Base-by-base conservation (phyloP, 2,113 vertebrate genomes). In the Glaucidium brasilianum region DNA sequence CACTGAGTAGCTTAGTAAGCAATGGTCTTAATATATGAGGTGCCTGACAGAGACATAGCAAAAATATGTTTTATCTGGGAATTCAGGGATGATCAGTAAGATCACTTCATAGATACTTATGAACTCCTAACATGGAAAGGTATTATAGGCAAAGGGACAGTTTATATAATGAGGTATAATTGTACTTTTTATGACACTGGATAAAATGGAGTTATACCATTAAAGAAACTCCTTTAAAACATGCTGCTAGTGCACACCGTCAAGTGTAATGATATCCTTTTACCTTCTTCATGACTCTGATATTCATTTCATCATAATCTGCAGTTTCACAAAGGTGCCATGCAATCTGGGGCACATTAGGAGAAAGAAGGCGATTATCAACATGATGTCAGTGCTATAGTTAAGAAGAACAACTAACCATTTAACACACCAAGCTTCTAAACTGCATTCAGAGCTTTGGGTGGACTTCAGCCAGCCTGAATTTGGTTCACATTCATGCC, bases 401-500 rank as follows among this genome's bases (percentile, higher is more conserved):
- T 82, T 64, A 76, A 64, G 27, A 96, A 34, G 32, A 92, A 75
- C 39, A 90, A 82, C 94, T 91, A 90, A 3, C 21, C 67, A 45
- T 93, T 92, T 94, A 90, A 22, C 20, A 56, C 69, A 64, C 39
- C 34, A 82, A 67, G 39, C 5, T 32, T 34, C 73, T 69, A 73
- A 95, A 79, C 71, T 78, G 39, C 35, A 68, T 91, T 94, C 53
- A 18, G 56, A 92, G 52, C 73, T 87, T 91, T 90, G 43, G 30
- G 39, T 94, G 87, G 84, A 95, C 66, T 85, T 94, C 18, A 79
- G 87, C 93, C 93, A 97, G 23, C 14, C 68, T 84, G 76, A 96
- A 84, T 92, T 95, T 88, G 32, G 59, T 95, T 91, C 89, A 52
- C 3, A 9, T 92, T 92, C 73, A 71, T 1, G 32, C 76, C 92